Evolutionary conservation across 2,797 vertebrate genomes (phyloP), one percentile per base, ranked within the genome.

Genomic region (Botia kubotai): DNA sequence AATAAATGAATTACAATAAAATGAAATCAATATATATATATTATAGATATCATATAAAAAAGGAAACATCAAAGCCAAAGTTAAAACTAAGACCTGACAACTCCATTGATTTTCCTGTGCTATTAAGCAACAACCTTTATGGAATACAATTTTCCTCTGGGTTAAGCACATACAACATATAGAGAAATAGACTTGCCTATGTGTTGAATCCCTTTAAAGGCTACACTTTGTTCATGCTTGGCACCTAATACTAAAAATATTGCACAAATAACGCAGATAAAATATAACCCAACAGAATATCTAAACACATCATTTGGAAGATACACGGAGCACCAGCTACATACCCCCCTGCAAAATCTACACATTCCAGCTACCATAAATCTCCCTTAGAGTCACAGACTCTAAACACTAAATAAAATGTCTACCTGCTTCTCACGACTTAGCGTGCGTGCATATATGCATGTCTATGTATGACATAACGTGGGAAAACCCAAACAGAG

Each of bases 401-500:
- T 57, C 33, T 60, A 75, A 66, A 68, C 79, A 72, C 63, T 36
- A 39, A 62, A 72, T 33, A 80, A 83, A 81, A 85, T 72, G 72
- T 53, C 29, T 68, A 71, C 75, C 52, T 76, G 60, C 73, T 66
- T 81, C 53, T 70, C 63, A 23, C 23, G 58, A 39, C 74, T 52
- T 39, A 3, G 67, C 8, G 46, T 55, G 78, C 80, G 14, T 75
- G 69, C 29, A 52, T 62, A 76, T 19, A 57, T 26, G 46, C 2
- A 17, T 65, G 78, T 72, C 78, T 65, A 29, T 83, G 60, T 55
- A 53, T 86, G 85, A 86, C 83, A 84, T 84, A 84, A 84, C 78
- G 83, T 86, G 85, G 82, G 85, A 86, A 84, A 86, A 81, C 65
- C 77, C 82, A 84, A 84, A 84, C 85, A 86, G 75, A 86, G 85